A percentile compares a stretch with the other conserved stretches of the same genome.
phyloP scores from a whole-genome alignment of 2,797 vertebrate genomes.

The Syngnathus rostellatus region DNA sequence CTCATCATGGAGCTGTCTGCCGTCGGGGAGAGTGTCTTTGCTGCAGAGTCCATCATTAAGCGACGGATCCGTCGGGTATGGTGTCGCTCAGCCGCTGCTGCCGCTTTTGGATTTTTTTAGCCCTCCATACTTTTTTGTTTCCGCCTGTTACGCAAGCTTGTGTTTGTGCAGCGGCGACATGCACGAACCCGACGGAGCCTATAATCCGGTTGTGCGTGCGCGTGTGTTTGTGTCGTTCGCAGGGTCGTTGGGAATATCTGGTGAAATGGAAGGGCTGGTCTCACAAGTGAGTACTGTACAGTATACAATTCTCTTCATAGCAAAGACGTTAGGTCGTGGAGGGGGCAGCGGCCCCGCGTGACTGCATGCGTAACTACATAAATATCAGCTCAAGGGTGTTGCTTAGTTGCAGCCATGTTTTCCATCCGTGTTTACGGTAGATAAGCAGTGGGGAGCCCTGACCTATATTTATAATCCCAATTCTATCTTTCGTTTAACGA shows the following conservation, averaged over 20 bases:
- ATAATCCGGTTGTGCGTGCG: not conserved
- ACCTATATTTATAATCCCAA: no score
- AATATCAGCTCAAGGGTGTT: not conserved
- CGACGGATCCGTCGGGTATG: slow-evolving; percentile 84
- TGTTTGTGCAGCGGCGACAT: slow-evolving; percentile 28
- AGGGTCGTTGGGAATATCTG: slow-evolving; percentile 98
- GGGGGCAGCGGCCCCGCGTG: slow-evolving; percentile 61
- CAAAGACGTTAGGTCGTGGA: slow-evolving; percentile 13
- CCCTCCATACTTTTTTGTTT: slow-evolving; percentile 10
- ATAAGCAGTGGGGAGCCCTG: no score
- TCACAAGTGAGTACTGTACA: slow-evolving; percentile 85
- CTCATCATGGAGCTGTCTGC: slow-evolving; percentile 93
- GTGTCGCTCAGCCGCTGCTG: not conserved
- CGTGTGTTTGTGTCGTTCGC: slow-evolving; percentile 47
- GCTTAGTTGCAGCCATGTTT: no score
- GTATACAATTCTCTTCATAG: slow-evolving; percentile 1
- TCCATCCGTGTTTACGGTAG: no score
- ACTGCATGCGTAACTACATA: slow-evolving; percentile 49
- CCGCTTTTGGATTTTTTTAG: slow-evolving; percentile 4
- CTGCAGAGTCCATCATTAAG: slow-evolving; percentile 94
- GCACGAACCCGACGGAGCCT: slow-evolving; percentile 25
- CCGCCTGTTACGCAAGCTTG: slow-evolving; percentile 39
- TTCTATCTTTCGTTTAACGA: no score
- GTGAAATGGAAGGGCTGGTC: slow-evolving; percentile 99
- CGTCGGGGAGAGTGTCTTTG: slow-evolving; percentile 93